Evolutionary conservation across 2,888 invertebrate species (phyloP).

Genomic region (Imbricaverruca yamaguchii): DNA sequence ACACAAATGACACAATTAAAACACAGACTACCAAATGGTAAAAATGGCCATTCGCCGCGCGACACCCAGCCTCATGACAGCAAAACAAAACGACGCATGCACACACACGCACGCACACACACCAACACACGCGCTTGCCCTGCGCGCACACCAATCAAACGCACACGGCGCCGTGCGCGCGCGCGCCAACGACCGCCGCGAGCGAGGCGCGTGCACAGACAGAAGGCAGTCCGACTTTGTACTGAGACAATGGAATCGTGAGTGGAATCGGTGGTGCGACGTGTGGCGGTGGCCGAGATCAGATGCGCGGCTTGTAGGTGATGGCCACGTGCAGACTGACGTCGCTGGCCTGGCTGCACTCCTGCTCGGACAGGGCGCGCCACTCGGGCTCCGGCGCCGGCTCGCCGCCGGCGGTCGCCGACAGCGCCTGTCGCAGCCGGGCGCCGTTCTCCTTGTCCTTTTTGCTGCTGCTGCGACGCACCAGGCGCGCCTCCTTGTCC

Average conservation of each 20-base stretch:
- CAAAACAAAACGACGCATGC: too few species aligned
- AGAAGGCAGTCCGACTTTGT: slow-evolving; percentile 15
- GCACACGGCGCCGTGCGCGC: neutral
- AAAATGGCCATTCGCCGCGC: neutral
- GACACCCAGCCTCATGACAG: neutral
- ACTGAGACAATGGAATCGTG: slow-evolving; percentile 6
- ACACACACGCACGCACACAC: too few species aligned
- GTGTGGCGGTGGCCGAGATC: slow-evolving; percentile 30
- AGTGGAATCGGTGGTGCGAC: neutral
- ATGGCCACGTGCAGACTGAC: slow-evolving; percentile 48
- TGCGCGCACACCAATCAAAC: too few species aligned
- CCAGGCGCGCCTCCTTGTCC: slow-evolving; percentile 44
- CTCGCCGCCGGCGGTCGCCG: neutral
- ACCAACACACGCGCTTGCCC: too few species aligned
- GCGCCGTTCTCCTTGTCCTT: slow-evolving; percentile 49
- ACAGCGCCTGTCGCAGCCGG: slow-evolving; percentile 24
- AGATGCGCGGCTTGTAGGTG: slow-evolving; percentile 49
- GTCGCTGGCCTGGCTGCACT: slow-evolving; percentile 48
- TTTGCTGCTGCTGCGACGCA: slow-evolving; percentile 47
- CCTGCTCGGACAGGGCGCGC: slow-evolving; percentile 40
- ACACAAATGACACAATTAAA: neutral
- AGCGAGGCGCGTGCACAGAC: too few species aligned
- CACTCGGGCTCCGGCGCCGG: slow-evolving; percentile 19
- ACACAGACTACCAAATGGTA: neutral
- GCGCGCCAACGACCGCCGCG: too few species aligned